Evolutionary conservation across 2,797 vertebrate species (phyloP).

Genomic region (Manis javanica): DNA sequence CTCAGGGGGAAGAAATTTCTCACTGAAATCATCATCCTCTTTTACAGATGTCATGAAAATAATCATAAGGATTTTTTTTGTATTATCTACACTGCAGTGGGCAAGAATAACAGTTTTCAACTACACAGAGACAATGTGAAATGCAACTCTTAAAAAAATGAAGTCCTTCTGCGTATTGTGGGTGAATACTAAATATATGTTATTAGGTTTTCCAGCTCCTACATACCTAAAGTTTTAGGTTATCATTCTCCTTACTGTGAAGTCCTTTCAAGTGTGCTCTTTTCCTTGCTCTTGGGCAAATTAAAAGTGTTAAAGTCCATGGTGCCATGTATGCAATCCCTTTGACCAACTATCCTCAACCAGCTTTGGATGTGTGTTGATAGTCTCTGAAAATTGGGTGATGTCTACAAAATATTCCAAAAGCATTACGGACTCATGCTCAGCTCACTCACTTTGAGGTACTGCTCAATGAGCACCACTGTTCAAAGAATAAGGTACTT

Average conservation of each 20-base stretch:
- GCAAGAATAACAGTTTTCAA: not conserved
- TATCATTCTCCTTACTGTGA: not conserved
- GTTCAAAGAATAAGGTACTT: not conserved
- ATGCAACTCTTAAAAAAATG: not conserved
- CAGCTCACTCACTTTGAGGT: not conserved
- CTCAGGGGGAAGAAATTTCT: slow-evolving; percentile 24
- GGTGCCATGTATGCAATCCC: not conserved
- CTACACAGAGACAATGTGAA: not conserved
- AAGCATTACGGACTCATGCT: not conserved
- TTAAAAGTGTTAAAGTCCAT: slow-evolving; percentile 11
- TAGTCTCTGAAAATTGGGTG: not conserved
- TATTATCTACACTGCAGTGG: not conserved
- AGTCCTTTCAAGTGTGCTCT: not conserved
- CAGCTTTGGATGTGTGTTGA: not conserved
- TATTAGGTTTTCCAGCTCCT: not conserved
- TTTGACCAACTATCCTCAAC: not conserved
- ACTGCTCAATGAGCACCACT: not conserved
- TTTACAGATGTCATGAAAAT: slow-evolving; percentile 6
- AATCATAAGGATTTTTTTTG: slow-evolving; percentile 15
- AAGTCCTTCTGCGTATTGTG: not conserved
- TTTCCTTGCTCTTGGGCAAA: slow-evolving; percentile 4
- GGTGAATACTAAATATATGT: not conserved
- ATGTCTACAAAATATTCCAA: not conserved
- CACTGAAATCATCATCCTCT: not conserved
- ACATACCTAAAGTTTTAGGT: not conserved